Evolutionary conservation across 1,140 invertebrate genomes (phyloP).

Genomic region (Drosophila littoralis): DNA sequence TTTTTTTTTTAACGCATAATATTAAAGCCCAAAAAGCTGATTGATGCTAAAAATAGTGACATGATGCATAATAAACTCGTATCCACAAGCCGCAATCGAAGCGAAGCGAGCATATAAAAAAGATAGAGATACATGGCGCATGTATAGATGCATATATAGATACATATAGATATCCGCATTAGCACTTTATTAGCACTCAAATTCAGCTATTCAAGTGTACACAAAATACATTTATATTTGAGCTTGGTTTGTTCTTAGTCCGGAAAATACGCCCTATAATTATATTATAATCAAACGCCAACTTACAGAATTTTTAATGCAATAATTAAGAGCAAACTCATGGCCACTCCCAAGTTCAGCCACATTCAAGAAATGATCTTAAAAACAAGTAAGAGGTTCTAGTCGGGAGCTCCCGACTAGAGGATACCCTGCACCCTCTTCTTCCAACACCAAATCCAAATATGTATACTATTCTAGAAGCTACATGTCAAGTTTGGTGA

Average conservation of each 20-base stretch:
- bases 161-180: neutral
- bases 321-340: neutral
- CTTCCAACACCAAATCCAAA: too few relatives aligned
- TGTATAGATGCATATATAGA: neutral
- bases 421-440: too few relatives aligned
- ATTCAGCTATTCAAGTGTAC: neutral
- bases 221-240: too few relatives aligned
- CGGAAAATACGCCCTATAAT: too few relatives aligned
- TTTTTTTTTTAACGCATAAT: neutral
- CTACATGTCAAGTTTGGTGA: too few relatives aligned
- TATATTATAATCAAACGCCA: neutral
- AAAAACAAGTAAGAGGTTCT: too few relatives aligned
- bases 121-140: neutral
- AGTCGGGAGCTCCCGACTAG: too few relatives aligned
- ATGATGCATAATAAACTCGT: neutral
- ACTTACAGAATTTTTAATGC: neutral
- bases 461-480: too few relatives aligned
- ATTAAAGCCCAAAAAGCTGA: neutral
- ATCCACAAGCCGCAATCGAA: neutral
- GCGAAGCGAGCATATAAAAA: neutral
- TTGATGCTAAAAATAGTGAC: neutral
- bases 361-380: neutral
- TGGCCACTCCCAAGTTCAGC: neutral
- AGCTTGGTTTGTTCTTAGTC: neutral
- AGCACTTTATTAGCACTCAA: slow-evolving; percentile 12